A percentile compares a stretch with the other conserved stretches of the same genome.
Conservation (phyloP, 2,797 vertebrate species). For the Pseudochaenichthys georgianus region DNA sequence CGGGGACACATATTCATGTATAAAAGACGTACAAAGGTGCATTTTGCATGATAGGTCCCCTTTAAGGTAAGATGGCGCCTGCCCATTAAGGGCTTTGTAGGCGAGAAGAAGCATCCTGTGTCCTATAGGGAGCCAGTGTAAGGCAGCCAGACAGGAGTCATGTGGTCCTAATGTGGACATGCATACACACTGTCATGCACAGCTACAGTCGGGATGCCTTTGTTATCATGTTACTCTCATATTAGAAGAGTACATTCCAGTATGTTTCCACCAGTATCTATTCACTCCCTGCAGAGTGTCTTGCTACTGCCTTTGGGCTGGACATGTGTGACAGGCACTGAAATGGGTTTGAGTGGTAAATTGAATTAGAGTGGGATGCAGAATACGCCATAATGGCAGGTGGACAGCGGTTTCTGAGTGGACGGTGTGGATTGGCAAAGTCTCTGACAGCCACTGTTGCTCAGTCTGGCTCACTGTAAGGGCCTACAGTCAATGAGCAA, state of each 20-base stretch:
- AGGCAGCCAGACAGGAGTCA: too few relatives aligned
- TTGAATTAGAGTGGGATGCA: conserved; percentile 79
- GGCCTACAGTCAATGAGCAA: conserved; percentile 54
- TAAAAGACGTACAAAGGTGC: too few relatives aligned
- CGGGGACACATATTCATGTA: too few relatives aligned
- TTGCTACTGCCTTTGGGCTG: conserved; percentile 57
- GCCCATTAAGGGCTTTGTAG: too few relatives aligned
- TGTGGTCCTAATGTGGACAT: too few relatives aligned
- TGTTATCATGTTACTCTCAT: too few relatives aligned
- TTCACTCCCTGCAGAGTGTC: conserved; percentile 40
- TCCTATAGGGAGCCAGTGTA: too few relatives aligned
- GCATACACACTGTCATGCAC: too few relatives aligned
- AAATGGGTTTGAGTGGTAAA: conserved; percentile 83
- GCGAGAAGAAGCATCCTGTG: too few relatives aligned
- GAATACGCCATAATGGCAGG: conserved; percentile 84
- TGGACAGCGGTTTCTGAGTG: conserved; percentile 72
- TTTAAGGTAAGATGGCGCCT: too few relatives aligned
- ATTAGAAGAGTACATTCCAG: not conserved
- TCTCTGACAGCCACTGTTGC: conserved; percentile 70
- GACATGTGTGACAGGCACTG: conserved; percentile 73
- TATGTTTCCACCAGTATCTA: conserved; percentile 22
- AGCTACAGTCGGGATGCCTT: too few relatives aligned
- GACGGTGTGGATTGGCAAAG: conserved; percentile 78
- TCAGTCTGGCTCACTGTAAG: conserved; percentile 71
- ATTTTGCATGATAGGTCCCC: too few relatives aligned